Conservation (phyloP, 1,140 invertebrate species). For the Bombus huntii region DNA sequence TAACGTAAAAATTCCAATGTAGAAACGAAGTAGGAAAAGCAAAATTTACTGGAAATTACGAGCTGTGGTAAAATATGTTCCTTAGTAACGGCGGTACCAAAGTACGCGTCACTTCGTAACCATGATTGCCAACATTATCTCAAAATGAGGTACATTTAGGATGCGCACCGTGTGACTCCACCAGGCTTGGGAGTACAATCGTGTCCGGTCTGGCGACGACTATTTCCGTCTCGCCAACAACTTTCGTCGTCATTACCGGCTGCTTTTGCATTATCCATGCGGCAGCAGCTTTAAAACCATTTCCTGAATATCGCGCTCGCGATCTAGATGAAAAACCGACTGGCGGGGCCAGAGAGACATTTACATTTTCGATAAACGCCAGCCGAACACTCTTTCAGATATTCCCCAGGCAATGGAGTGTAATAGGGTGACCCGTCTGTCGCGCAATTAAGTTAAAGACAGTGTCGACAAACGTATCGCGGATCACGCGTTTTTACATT, state of each 20-base stretch:
- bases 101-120: not conserved
- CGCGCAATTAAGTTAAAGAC: not conserved
- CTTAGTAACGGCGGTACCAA: not conserved
- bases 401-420: not conserved
- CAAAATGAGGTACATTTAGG: slow-evolving; percentile 3
- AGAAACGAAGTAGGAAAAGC: not conserved
- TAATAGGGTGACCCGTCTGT: not conserved
- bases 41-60: not conserved
- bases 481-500: too few relatives aligned
- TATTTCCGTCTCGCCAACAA: slow-evolving; percentile 12
- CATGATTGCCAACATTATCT: not conserved
- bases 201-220: not conserved
- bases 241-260: slow-evolving; percentile 24
- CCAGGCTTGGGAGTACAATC: not conserved
- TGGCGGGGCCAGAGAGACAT: not conserved
- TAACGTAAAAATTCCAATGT: too few relatives aligned
- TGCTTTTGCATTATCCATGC: slow-evolving; percentile 7
- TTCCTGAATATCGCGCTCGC: not conserved
- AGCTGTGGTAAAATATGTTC: not conserved
- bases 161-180: not conserved
- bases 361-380: not conserved
- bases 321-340: not conserved
- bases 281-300: not conserved
- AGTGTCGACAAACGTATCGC: not conserved
- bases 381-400: not conserved